Evolutionary conservation across 2,888 invertebrate genomes (phyloP), one percentile per base, ranked within the genome.

Genomic region (Hypselothyrea guttata): DNA sequence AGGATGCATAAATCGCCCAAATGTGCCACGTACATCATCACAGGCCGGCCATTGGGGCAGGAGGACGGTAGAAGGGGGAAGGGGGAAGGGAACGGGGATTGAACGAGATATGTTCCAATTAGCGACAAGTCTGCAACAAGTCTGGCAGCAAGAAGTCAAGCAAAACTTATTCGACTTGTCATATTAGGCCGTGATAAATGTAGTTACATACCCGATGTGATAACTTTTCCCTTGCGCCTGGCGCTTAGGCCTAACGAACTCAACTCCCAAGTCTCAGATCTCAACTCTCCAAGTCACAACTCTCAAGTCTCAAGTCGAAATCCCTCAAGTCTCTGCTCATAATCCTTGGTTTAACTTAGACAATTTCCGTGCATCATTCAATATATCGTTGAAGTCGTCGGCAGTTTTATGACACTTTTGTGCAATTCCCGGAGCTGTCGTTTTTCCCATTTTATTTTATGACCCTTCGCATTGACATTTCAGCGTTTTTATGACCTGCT

Each of bases 101-200:
- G 47, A 28, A 42, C 28, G 48, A 60, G 68, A 51, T 60, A 53
- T 64, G 45, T 57, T 48, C 47, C 52, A 53, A 49, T 51, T 51
- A 51, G 55, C 49, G 49, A n/a, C 18, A 12, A 33, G 44, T 42
- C 60, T 30, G 42, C 46, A 33, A 22, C 55, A 15, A 47, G 38
- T 41, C 52, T 45, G 54, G 34, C 9, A 34, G 18, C 7, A 9
- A 8, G 33, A 53, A 65, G 30, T 46, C 65, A 70, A 60, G 70
- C 78, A 75, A 83, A 84, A 83, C 71, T 85, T 83, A 82, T 85
- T 83, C 75, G 77, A 84, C 70, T 86, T 87, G 87, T 87, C 87
- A 88, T 85, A 88, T 87, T 86, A 86, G 81, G 77, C 72, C 79
- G 81, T 87, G 87, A 87, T 88, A 86, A 88, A 87, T 87, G 87